These are phyloP conservation scores for Phyllostomus hastatus DNA, from an alignment of 2,113 vertebrate species.

Conservation along the genomic window DNA sequence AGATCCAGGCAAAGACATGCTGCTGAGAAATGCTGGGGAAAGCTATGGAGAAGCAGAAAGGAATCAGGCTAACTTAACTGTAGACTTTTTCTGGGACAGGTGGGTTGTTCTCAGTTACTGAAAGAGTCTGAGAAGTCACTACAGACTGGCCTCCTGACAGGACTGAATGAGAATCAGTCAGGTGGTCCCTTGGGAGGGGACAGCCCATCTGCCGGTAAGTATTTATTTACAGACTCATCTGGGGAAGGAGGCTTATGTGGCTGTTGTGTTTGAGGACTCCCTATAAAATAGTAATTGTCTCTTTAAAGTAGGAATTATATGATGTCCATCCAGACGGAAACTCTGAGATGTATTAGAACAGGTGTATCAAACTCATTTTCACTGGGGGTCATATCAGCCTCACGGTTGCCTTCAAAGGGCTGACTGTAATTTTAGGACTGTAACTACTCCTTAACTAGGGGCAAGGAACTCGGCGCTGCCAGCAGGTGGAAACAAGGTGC, in stretches of 20 bases:
- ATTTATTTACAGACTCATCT: not conserved
- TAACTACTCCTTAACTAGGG: no score
- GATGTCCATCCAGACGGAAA: not conserved
- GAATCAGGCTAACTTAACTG: not conserved
- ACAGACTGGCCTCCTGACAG: constrained; percentile 72
- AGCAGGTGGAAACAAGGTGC: no score
- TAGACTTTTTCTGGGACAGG: constrained; percentile 70
- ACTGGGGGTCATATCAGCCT: no score
- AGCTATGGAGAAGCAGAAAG: not conserved
- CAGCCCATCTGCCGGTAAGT: constrained; percentile 79
- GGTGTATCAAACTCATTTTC: no score
- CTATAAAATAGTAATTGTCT: not conserved
- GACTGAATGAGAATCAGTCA: constrained; percentile 77
- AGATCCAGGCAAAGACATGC: not conserved
- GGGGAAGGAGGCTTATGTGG: not conserved
- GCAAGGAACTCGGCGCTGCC: no score
- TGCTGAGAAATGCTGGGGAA: not conserved
- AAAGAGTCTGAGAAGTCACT: constrained; percentile 85
- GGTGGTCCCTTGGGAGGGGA: constrained; percentile 77
- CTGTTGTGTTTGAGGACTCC: not conserved
- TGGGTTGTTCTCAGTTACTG: constrained; percentile 83
- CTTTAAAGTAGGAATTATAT: not conserved
- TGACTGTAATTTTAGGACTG: no score
- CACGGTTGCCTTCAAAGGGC: no score
- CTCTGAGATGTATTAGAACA: not conserved